Evolutionary conservation across 2,888 invertebrate species (phyloP).

Genomic region (Glyphotaelius pellucidus): DNA sequence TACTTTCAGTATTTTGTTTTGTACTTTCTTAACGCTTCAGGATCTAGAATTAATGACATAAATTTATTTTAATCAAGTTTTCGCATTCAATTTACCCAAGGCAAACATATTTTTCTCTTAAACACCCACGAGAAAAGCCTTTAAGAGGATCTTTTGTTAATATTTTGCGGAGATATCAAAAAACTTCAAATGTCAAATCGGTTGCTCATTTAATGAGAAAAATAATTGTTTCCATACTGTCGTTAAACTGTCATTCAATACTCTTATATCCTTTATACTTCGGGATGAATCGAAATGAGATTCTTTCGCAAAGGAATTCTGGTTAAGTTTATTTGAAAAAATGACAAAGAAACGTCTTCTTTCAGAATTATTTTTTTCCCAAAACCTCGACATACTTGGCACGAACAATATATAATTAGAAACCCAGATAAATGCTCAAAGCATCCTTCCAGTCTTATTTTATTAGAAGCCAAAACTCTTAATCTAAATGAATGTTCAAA

Average conservation of each 20-base stretch:
- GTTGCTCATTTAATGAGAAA: background rate
- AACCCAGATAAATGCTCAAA: background rate
- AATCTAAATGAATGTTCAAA: background rate
- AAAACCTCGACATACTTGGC: background rate
- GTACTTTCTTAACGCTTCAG: background rate
- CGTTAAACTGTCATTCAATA: background rate
- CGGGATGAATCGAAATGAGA: background rate
- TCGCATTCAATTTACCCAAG: background rate
- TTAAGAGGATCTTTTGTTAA: background rate
- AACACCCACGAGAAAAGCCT: background rate
- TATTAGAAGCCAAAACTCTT: too few relatives aligned
- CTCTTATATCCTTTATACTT: background rate
- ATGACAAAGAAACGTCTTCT: background rate
- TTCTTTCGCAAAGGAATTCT: background rate
- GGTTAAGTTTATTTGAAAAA: background rate
- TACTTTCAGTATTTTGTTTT: too few relatives aligned
- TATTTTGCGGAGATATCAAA: too few relatives aligned
- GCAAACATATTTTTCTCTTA: background rate
- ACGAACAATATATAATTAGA: background rate
- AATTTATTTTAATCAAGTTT: background rate
- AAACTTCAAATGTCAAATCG: background rate
- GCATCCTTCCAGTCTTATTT: background rate
- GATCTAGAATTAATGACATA: background rate
- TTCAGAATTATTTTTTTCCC: background rate
- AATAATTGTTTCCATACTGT: background rate